Conservation (phyloP, 2,888 invertebrate genomes). For the Acanthoscelides obtectus region DNA sequence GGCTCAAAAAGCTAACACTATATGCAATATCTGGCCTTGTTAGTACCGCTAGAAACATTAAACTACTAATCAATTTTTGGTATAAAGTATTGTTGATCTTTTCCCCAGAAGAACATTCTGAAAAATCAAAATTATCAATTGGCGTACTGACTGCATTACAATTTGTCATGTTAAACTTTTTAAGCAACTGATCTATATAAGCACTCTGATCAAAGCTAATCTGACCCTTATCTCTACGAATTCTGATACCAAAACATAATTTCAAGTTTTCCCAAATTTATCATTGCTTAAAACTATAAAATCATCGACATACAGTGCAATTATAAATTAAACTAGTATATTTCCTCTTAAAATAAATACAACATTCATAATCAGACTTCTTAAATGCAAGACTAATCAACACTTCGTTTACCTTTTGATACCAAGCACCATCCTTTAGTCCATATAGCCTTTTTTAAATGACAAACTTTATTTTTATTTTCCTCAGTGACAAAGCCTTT, state of each 20-base stretch:
- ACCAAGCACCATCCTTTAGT: conserved; percentile 8
- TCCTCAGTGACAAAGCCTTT: conserved; percentile 15
- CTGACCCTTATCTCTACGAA: conserved; percentile 9
- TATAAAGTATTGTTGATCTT: conserved; percentile 9
- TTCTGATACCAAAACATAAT: conserved; percentile 19
- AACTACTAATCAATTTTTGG: conserved; percentile 21
- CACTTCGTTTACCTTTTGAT: conserved; percentile 12
- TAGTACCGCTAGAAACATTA: conserved; percentile 15
- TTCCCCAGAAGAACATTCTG: conserved; percentile 8
- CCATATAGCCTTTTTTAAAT: conserved; percentile 20
- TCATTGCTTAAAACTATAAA: neutral
- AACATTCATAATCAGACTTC: neutral
- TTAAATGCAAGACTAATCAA: conserved; percentile 1
- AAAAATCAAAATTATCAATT: too few species aligned
- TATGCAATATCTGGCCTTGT: conserved; percentile 26
- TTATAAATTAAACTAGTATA: neutral
- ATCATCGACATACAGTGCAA: neutral
- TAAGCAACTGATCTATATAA: conserved; percentile 18
- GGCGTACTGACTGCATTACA: conserved; percentile 13
- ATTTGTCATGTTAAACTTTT: conserved; percentile 6
- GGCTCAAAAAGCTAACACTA: conserved; percentile 22
- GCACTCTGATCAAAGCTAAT: conserved; percentile 18
- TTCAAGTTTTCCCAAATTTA: conserved; percentile 5
- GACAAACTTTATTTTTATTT: neutral
- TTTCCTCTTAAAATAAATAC: neutral